These are phyloP conservation scores for Geococcyx californianus DNA, from an alignment of 2,113 vertebrate species.

Conservation along the genomic window DNA sequence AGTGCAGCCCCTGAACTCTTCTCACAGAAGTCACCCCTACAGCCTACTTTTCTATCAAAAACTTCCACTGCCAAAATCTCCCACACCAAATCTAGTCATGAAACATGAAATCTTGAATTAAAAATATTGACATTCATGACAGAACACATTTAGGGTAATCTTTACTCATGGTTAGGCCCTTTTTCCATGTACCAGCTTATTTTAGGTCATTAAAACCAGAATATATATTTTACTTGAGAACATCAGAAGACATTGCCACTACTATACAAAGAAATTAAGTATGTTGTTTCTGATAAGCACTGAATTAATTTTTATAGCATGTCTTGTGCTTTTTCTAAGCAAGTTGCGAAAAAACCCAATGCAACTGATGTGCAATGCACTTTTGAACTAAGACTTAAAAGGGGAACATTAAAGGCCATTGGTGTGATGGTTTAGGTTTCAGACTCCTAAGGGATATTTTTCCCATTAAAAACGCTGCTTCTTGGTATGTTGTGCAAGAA, in stretches of 20 bases:
- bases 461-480: not conserved
- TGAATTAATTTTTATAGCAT: slow-evolving; percentile 14
- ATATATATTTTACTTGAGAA: not conserved
- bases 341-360: slow-evolving; percentile 26
- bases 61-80: not conserved
- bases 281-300: slow-evolving; percentile 50
- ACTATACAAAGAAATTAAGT: slow-evolving; percentile 21
- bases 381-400: slow-evolving; percentile 3
- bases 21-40: too few species aligned
- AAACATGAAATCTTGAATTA: not conserved
- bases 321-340: not conserved
- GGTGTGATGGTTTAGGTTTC: not conserved
- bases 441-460: not conserved
- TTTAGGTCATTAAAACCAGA: not conserved
- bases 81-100: not conserved
- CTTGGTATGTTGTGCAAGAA: not conserved
- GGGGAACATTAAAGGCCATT: slow-evolving; percentile 15
- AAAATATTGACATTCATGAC: not conserved
- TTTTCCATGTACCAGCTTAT: not conserved
- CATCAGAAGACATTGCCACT: not conserved
- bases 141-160: not conserved
- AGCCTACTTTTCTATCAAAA: not conserved
- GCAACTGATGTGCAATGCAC: not conserved
- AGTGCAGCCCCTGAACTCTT: not conserved
- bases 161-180: not conserved